Conservation (phyloP, 2,797 vertebrate genomes). For the Cirrhinus molitorella region DNA sequence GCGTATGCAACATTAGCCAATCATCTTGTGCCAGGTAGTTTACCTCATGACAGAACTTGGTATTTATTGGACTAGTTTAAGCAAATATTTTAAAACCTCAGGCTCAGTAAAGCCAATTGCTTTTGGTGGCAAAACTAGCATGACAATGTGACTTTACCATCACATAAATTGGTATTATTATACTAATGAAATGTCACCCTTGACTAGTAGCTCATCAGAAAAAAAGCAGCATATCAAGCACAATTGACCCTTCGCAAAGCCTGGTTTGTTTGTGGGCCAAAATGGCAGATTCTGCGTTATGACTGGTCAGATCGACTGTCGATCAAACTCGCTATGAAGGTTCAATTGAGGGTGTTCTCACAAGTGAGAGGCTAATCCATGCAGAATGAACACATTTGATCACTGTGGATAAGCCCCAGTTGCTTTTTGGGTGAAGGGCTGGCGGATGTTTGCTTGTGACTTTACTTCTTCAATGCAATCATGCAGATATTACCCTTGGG, state of each 20-base stretch:
- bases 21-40: too few relatives aligned
- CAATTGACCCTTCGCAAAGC: too few relatives aligned
- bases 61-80: neutral
- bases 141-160: neutral
- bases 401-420: constrained; percentile 37
- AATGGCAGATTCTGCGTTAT: too few relatives aligned
- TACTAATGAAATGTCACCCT: neutral
- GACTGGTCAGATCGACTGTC: too few relatives aligned
- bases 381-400: constrained; percentile 50
- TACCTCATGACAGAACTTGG: too few relatives aligned
- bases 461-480: constrained; percentile 15
- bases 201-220: constrained; percentile 20
- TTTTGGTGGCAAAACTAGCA: neutral
- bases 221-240: too few relatives aligned
- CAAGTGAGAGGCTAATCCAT: constrained; percentile 40
- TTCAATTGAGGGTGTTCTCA: constrained; percentile 11
- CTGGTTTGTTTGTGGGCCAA: too few relatives aligned
- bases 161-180: neutral
- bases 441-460: constrained; percentile 29
- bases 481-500: neutral
- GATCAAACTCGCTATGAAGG: too few relatives aligned
- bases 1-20: too few relatives aligned
- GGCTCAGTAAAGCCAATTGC: neutral
- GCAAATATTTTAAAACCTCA: too few relatives aligned
- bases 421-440: constrained; percentile 25